A percentile compares a stretch with the other conserved stretches of the same genome.
Conservation (phyloP, 2,888 invertebrate species). For the Achlya flavicornis region DNA sequence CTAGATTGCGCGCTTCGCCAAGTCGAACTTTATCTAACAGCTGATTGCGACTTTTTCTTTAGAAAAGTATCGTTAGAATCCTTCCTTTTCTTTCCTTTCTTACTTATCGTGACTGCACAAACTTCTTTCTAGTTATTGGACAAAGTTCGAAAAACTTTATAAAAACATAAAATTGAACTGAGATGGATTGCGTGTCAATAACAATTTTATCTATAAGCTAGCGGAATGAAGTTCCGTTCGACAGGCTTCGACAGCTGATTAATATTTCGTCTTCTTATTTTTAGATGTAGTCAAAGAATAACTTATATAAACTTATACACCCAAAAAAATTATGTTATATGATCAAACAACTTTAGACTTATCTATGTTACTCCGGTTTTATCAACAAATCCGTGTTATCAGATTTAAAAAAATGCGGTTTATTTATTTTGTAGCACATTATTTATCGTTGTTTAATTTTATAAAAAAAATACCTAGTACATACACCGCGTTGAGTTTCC, state of each 20-base stretch:
- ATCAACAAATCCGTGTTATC: no score
- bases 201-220: constrained; percentile 6
- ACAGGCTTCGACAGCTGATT: not conserved
- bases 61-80: constrained; percentile 65
- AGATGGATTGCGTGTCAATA: constrained; percentile 11
- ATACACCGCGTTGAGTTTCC: no score
- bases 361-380: no score
- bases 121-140: constrained; percentile 37
- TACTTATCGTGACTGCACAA: constrained; percentile 41
- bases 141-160: constrained; percentile 23
- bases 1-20: constrained; percentile 63
- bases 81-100: constrained; percentile 50
- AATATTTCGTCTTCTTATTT: not conserved
- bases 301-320: no score
- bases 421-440: no score
- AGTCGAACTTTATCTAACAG: constrained; percentile 73
- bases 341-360: no score
- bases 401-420: no score
- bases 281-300: no score
- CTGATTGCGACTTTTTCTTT: constrained; percentile 71
- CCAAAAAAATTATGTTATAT: no score
- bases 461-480: no score
- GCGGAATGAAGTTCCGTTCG: not conserved
- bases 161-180: constrained; percentile 8
- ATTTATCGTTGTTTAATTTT: no score